Evolutionary conservation across 2,797 vertebrate genomes (phyloP), one percentile per base, ranked within the genome.

Genomic region (Melanotaenia boesemani): DNA sequence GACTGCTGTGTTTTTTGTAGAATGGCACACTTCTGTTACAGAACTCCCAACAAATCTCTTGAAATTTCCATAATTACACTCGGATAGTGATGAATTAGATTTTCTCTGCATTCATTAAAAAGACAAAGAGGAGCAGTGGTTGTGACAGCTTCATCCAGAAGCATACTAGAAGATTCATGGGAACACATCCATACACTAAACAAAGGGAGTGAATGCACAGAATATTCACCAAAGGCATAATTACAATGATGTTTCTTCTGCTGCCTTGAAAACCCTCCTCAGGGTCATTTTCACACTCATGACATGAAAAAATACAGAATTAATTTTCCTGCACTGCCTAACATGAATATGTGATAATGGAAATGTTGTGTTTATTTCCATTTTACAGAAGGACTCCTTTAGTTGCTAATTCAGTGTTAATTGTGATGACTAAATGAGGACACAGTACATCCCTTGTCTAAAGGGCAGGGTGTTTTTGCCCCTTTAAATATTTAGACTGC

Each of bases 21-120:
- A 77, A 78, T 12, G 67, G 80, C 79, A 63, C 37, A 41, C 67
- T 28, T 72, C 76, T 70, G 70, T 67, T 78, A 65, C 76, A 79
- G 76, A 79, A 80, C 72, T 82, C 70, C 78, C 69, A 67, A 86
- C 82, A 87, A 86, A 89, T 84, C 80, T 75, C 78, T 46, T 52
- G 79, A 86, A 88, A 89, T 88, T 86, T 91, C 83, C 89, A 87
- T 92, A 89, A 90, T 90, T 86, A 91, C 82, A 61, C 61, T 80
- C 34, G 63, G 76, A 77, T 82, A 55, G 72, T 84, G 88, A 90
- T 86, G 86, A 90, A 92, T 86, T 76, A 77, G 84, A 81, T 74
- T 89, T 56, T 5, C 72, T 78, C 75, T 80, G 70, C 74, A 75
- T 82, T 80, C 62, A 75, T 77, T 82, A 78, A 84, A 74, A 71